Conservation (phyloP, 2,888 invertebrate genomes). For the Leptarthrus brevirostris region DNA sequence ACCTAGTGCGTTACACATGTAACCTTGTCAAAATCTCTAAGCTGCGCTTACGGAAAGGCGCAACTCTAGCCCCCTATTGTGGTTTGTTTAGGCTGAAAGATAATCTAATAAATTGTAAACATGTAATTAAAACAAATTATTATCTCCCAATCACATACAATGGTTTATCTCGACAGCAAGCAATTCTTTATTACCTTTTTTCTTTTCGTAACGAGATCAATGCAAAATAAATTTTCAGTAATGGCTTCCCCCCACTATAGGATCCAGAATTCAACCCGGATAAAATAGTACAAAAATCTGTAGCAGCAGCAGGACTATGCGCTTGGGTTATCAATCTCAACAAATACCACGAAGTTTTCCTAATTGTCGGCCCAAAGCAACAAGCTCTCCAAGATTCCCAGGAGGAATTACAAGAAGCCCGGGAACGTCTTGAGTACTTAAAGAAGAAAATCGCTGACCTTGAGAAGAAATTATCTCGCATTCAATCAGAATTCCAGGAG, state of each 20-base stretch:
- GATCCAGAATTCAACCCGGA: conserved; percentile 88
- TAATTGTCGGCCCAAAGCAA: conserved; percentile 93
- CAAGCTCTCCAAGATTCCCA: conserved; percentile 89
- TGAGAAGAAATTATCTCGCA: conserved; percentile 80
- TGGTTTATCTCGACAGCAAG: too few species aligned
- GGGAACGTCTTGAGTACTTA: conserved; percentile 81
- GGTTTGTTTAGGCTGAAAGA: too few species aligned
- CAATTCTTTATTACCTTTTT: too few species aligned
- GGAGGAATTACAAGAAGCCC: conserved; percentile 83
- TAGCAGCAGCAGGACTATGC: conserved; percentile 92
- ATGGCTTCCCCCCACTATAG: conserved; percentile 55
- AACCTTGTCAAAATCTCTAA: too few species aligned
- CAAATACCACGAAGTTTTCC: conserved; percentile 89
- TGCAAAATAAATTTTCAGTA: neutral
- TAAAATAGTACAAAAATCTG: conserved; percentile 86
- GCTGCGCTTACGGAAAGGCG: too few species aligned
- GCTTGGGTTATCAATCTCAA: conserved; percentile 95
- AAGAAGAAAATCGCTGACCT: conserved; percentile 75
- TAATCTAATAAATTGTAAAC: too few species aligned
- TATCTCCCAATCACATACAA: too few species aligned
- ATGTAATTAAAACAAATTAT: too few species aligned
- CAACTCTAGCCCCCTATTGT: too few species aligned
- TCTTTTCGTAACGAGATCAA: neutral
- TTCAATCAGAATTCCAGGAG: conserved; percentile 86
- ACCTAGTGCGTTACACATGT: too few species aligned